phyloP scores from a whole-genome alignment of 2,797 vertebrate species.

The Erithacus rubecula region DNA sequence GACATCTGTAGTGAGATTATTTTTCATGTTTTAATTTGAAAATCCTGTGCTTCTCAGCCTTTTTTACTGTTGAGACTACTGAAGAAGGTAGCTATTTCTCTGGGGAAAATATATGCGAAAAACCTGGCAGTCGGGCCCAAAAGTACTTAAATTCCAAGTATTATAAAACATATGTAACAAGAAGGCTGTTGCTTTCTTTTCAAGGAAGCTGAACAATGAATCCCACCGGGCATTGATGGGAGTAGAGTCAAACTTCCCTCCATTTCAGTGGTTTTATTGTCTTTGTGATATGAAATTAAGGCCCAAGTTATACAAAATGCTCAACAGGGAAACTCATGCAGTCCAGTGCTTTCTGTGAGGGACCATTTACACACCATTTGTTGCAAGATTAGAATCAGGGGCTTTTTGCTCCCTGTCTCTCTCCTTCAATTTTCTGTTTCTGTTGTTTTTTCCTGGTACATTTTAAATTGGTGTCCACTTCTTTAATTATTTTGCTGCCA shows the following conservation, averaged over 20 bases:
- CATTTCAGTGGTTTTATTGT: neutral
- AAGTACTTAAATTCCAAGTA: neutral
- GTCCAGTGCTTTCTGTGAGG: neutral
- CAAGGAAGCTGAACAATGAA: neutral
- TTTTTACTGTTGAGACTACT: neutral
- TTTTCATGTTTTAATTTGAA: conserved; percentile 44
- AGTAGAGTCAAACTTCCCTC: neutral
- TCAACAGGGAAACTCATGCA: neutral
- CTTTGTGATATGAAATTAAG: conserved; percentile 1
- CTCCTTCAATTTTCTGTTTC: neutral
- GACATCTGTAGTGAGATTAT: conserved; percentile 2
- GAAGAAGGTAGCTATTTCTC: conserved; percentile 22
- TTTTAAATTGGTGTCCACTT: neutral
- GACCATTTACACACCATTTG: neutral
- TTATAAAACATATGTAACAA: neutral
- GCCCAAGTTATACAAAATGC: neutral
- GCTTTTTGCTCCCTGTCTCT: neutral
- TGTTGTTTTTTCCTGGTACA: neutral
- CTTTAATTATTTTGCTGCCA: neutral
- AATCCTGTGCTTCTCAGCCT: neutral
- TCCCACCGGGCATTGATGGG: neutral
- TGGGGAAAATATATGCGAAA: neutral
- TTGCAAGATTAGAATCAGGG: neutral
- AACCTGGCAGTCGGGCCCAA: neutral
- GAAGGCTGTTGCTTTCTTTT: conserved; percentile 1